Percentiles rank a stretch among this genome's conserved stretches.
Conservation (phyloP, 2,797 vertebrate species). For the Sciurus carolinensis region DNA sequence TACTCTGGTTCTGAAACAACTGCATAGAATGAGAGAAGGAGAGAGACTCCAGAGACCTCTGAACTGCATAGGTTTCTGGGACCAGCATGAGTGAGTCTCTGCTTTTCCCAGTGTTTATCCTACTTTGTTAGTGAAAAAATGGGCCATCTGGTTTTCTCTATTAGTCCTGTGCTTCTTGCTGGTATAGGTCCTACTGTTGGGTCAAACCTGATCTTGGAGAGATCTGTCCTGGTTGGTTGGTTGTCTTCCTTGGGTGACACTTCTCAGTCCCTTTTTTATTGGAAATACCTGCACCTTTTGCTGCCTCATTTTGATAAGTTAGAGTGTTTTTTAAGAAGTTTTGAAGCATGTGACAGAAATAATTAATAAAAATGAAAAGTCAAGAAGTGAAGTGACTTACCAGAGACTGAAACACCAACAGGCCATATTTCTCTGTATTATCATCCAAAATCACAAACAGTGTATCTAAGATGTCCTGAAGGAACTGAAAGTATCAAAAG, state of each 20-base stretch:
- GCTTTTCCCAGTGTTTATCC: not conserved
- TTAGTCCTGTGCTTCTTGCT: not conserved
- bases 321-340: not conserved
- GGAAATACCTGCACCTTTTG: not conserved
- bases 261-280: not conserved
- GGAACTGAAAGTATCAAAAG: conserved; percentile 92
- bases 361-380: conserved; percentile 57
- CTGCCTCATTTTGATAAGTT: conserved; percentile 41
- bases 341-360: not conserved
- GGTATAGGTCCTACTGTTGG: not conserved
- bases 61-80: not conserved
- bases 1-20: not conserved
- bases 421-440: conserved; percentile 99
- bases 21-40: not conserved
- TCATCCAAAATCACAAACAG: conserved; percentile 99
- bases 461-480: conserved; percentile 98
- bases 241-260: not conserved
- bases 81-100: not conserved
- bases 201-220: not conserved
- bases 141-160: not conserved
- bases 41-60: not conserved
- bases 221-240: not conserved
- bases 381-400: conserved; percentile 89
- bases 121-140: not conserved
- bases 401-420: conserved; percentile 99